phyloP scores from a whole-genome alignment of 2,113 vertebrate species.

The Mungos mungo region DNA sequence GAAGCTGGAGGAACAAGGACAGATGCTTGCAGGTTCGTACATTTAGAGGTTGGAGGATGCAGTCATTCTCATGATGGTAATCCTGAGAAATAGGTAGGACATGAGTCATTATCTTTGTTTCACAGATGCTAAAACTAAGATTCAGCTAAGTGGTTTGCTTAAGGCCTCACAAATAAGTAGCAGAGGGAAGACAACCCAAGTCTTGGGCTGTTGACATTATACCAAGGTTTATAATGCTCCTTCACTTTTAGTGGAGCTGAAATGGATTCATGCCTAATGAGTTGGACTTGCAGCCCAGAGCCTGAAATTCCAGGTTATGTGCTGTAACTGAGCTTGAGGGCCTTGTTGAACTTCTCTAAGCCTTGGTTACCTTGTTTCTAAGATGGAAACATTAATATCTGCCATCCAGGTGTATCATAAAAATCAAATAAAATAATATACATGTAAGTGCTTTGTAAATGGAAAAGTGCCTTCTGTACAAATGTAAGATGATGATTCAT shows the following conservation, averaged over 20 bases:
- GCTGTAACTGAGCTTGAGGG: neutral
- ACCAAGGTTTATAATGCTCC: neutral
- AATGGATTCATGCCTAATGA: neutral
- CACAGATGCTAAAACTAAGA: constrained; percentile 22
- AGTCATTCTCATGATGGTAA: neutral
- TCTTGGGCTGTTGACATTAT: neutral
- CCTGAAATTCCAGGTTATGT: neutral
- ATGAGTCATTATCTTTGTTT: constrained; percentile 45
- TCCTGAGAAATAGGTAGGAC: neutral
- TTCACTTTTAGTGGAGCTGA: neutral
- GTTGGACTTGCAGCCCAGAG: neutral
- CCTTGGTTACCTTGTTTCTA: neutral
- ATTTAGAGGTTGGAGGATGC: neutral
- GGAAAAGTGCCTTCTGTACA: constrained; percentile 47
- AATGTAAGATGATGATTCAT: constrained; percentile 65
- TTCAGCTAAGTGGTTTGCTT: neutral
- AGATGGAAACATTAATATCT: neutral
- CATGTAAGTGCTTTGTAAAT: constrained; percentile 39
- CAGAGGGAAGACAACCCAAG: neutral
- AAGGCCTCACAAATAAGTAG: neutral
- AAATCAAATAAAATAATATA: constrained; percentile 35
- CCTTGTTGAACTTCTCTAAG: neutral
- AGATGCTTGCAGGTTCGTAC: neutral
- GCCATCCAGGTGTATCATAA: constrained; percentile 4
- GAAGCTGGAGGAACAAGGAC: neutral